Base-by-base conservation (phyloP, 2,888 invertebrate genomes). In the Mesoligia furuncula region DNA sequence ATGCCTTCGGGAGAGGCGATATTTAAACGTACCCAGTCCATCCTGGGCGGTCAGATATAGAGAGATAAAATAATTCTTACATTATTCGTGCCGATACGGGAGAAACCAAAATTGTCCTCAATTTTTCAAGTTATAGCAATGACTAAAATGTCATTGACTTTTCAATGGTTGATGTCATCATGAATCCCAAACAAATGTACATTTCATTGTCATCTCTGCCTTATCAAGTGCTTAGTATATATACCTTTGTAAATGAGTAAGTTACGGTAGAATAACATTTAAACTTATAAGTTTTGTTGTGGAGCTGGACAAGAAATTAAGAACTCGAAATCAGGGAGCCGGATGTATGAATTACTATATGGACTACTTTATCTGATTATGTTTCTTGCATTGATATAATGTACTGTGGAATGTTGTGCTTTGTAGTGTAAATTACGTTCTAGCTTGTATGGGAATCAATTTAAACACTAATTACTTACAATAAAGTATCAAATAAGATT, bases 321-420 rank as follows among this genome's bases (percentile, higher is more conserved):
- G 85, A 77, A 80, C 51, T 65, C 75, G 39, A 54, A 79, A 78
- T 54, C 87, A 80, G 77, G 81, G 79, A 68, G 91, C 91, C 69
- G 93, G 93, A 17, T 87, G 90, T 54, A 89, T 95, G 89, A 93
- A 94, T 91, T 93, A 95, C 81, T 90, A 90, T 74, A 95, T 94
- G 93, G 93, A 95, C 73, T 92, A 94, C 11, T 54, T 24, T 9
- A 84, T 91, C 94, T 73, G 94, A 95, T 90, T 93, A 91, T 91
- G 88, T 93, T 45, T 94, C 93, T 73, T 93, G 94, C 79, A 93
- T 95, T 90, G 94, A 95, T 87, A 54, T 54, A 94, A 95, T 87
- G 94, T 94, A n/a, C 85, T 95, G 89, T 95, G 95, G 95, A 92
- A 93, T 90, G 85, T 90, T 76, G 91, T 93, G 66, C 83, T 86